A percentile compares a stretch with the other conserved stretches of the same genome.
Conservation (phyloP, 92 coral and sea anemone genomes). For the Heliopora coerulea region DNA sequence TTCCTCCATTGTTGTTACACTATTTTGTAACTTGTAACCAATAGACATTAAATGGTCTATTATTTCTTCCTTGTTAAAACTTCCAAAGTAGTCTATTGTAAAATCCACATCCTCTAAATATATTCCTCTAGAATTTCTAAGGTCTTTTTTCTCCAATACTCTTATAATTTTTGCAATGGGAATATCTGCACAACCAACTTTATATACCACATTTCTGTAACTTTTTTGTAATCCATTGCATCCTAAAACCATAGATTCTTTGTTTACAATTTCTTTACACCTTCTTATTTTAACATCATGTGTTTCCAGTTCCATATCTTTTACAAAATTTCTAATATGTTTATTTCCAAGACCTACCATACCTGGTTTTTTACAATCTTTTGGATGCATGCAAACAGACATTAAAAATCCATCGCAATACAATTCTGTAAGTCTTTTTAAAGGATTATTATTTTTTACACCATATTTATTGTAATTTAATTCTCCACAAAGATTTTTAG, state of each 20-base stretch:
- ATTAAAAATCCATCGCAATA: neutral
- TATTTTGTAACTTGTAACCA: neutral
- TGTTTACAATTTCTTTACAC: too few relatives aligned
- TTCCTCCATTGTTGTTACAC: neutral
- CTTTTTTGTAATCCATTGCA: neutral
- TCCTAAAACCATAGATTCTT: neutral
- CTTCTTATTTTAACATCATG: neutral
- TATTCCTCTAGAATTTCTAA: neutral
- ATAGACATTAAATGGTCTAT: neutral
- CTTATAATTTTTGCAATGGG: neutral
- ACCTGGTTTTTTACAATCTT: neutral
- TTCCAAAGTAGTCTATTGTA: neutral
- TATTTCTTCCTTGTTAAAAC: neutral
- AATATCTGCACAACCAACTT: neutral
- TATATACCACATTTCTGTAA: neutral
- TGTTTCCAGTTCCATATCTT: neutral
- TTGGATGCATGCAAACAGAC: neutral
- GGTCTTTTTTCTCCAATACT: neutral
- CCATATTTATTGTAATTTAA: neutral
- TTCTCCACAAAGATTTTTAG: neutral
- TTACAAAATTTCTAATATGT: neutral
- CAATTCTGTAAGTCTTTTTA: slow-evolving; percentile 53
- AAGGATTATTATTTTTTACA: neutral
- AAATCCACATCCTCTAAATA: neutral
- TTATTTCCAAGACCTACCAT: neutral